Evolutionary conservation across 2,888 invertebrate species (phyloP).

Genomic region (Hymenopus coronatus): DNA sequence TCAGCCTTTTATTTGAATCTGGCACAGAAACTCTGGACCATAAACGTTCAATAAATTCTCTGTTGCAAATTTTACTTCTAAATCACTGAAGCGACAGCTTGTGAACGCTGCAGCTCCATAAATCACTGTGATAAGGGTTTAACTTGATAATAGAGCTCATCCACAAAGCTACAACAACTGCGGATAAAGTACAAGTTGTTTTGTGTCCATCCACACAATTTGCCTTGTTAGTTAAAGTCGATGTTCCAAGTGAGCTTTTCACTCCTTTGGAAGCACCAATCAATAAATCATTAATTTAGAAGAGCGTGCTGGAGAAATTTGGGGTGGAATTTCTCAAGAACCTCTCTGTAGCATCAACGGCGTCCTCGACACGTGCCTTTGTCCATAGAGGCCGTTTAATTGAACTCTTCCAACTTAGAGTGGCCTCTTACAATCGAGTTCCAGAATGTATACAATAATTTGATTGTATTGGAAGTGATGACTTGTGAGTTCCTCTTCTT

Average conservation of each 20-base stretch:
- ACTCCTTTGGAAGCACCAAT: background rate
- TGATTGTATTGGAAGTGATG: too few relatives aligned
- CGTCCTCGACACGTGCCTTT: too few relatives aligned
- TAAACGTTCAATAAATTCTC: background rate
- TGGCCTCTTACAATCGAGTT: too few relatives aligned
- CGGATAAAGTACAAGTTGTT: background rate
- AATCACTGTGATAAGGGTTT: background rate
- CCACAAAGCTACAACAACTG: background rate
- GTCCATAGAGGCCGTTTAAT: too few relatives aligned
- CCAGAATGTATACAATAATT: too few relatives aligned
- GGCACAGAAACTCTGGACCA: background rate
- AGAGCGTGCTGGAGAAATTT: background rate
- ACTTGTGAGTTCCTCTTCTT: too few relatives aligned
- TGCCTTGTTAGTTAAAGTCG: background rate
- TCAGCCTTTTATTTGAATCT: background rate
- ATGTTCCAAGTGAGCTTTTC: background rate
- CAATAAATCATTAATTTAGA: background rate
- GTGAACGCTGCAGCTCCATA: background rate
- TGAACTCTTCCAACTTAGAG: too few relatives aligned
- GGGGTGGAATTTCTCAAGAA: background rate
- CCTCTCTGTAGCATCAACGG: background rate
- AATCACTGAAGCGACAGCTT: background rate
- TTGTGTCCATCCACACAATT: background rate
- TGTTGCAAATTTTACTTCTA: background rate
- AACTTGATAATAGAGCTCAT: background rate